phyloP scores from a whole-genome alignment of 1,140 invertebrate genomes.

The Ctenoplectra terminalis region DNA sequence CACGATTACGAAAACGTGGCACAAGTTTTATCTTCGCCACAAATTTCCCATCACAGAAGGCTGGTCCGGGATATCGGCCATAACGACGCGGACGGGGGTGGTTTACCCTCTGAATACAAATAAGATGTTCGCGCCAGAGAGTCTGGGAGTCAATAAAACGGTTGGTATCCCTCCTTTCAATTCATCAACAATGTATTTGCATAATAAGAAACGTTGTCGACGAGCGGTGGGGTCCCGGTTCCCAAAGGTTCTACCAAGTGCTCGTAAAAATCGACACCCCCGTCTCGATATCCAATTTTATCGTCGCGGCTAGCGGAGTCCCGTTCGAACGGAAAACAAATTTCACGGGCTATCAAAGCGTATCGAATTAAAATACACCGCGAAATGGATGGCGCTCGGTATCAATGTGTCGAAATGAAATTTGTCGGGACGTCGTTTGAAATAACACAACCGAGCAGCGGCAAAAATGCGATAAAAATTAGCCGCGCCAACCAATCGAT shows the following conservation, averaged over 20 bases:
- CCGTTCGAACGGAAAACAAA: conserved; percentile 34
- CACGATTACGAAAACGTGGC: conserved; percentile 67
- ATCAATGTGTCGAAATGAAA: conserved; percentile 14
- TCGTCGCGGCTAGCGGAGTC: background rate
- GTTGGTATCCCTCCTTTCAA: conserved; percentile 46
- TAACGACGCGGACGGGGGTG: conserved; percentile 43
- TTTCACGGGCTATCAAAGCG: conserved; percentile 46
- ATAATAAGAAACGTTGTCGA: conserved; percentile 36
- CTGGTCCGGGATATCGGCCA: conserved; percentile 21
- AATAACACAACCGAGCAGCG: background rate
- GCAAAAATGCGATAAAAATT: conserved; percentile 39
- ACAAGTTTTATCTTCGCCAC: conserved; percentile 63
- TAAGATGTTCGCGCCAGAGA: conserved; percentile 56
- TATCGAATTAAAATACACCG: conserved; percentile 41
- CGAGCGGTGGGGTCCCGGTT: background rate
- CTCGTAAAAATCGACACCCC: conserved; percentile 33
- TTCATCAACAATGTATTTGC: conserved; percentile 47
- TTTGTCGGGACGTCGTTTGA: conserved; percentile 15
- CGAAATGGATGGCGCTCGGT: background rate
- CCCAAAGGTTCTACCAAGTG: background rate
- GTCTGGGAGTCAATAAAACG: conserved; percentile 59
- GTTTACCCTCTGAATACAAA: conserved; percentile 64
- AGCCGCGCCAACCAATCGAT: background rate
- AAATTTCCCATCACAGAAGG: conserved; percentile 56
- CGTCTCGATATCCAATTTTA: conserved; percentile 29